A percentile compares a stretch with the other conserved stretches of the same genome.
Conservation (phyloP, 2,797 vertebrate genomes). For the Hephaestus fuliginosus region DNA sequence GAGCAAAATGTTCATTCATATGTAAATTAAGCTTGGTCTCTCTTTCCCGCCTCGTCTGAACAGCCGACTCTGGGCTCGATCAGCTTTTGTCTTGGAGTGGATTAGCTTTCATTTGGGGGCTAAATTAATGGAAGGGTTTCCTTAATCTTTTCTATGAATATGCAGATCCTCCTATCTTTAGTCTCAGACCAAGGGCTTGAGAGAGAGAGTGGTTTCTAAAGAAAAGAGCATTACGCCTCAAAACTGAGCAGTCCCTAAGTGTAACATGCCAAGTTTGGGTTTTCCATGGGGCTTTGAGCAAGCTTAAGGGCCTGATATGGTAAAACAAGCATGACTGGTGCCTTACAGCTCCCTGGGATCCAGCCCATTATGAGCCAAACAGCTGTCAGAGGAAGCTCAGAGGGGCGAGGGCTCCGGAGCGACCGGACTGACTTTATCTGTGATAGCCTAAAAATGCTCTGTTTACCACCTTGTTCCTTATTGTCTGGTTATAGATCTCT, state of each 20-base stretch:
- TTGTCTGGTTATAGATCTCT: slow-evolving; percentile 37
- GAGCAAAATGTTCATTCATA: slow-evolving; percentile 77
- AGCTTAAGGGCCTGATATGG: slow-evolving; percentile 70
- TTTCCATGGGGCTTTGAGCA: slow-evolving; percentile 73
- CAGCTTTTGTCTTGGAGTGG: slow-evolving; percentile 79
- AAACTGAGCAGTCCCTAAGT: slow-evolving; percentile 69
- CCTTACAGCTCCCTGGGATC: slow-evolving; percentile 62
- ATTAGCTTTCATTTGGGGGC: slow-evolving; percentile 80
- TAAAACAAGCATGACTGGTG: slow-evolving; percentile 74
- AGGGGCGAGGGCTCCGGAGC: slow-evolving; percentile 60
- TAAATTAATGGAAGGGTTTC: slow-evolving; percentile 80
- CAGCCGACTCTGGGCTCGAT: slow-evolving; percentile 62
- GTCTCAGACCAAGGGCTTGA: slow-evolving; percentile 71
- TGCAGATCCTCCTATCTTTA: slow-evolving; percentile 78
- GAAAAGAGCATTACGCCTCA: slow-evolving; percentile 65
- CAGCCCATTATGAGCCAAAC: slow-evolving; percentile 67
- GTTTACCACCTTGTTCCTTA: slow-evolving; percentile 63
- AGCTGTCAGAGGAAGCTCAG: slow-evolving; percentile 70
- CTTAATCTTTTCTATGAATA: slow-evolving; percentile 81
- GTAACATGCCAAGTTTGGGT: slow-evolving; percentile 62
- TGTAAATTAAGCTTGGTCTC: slow-evolving; percentile 77
- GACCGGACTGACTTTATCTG: slow-evolving; percentile 57
- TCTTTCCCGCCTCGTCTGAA: slow-evolving; percentile 63
- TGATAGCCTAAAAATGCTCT: slow-evolving; percentile 42
- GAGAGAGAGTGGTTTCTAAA: slow-evolving; percentile 55